Conservation (phyloP, 2,888 invertebrate genomes). For the Orthosia gracilis region DNA sequence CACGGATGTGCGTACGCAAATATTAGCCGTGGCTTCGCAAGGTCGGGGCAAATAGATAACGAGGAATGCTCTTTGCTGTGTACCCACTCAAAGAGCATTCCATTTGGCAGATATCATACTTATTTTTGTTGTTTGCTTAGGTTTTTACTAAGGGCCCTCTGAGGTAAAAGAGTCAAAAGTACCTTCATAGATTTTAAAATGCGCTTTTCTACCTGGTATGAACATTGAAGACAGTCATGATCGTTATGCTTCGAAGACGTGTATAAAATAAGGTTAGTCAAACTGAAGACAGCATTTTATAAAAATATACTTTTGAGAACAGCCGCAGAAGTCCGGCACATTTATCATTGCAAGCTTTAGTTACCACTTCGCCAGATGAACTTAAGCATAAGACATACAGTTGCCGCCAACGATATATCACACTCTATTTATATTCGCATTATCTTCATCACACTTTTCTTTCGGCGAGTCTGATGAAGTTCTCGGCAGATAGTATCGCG, state of each 20-base stretch:
- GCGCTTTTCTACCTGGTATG: not conserved
- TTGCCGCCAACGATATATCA: conserved; percentile 4
- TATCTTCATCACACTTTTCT: conserved; percentile 41
- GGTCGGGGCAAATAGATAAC: conserved; percentile 76
- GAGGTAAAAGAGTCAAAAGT: conserved; percentile 8
- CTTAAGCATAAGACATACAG: not conserved
- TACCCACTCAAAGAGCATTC: conserved; percentile 66
- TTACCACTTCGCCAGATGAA: not conserved
- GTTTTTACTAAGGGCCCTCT: conserved; percentile 41
- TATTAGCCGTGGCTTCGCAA: conserved; percentile 77
- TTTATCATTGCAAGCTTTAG: not conserved
- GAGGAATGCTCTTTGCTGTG: conserved; percentile 63
- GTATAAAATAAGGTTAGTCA: not conserved
- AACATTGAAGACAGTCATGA: not conserved
- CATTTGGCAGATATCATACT: conserved; percentile 67
- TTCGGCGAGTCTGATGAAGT: conserved; percentile 50
- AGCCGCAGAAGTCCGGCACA: no score
- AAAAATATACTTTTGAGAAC: not conserved
- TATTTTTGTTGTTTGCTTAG: conserved; percentile 63
- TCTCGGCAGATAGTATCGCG: conserved; percentile 55
- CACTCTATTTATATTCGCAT: conserved; percentile 17
- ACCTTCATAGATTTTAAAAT: conserved; percentile 8
- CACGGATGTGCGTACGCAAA: conserved; percentile 82
- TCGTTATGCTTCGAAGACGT: not conserved
- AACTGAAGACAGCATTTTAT: not conserved